Conservation (phyloP, 2,888 invertebrate genomes). For the Tridacna crocea region DNA sequence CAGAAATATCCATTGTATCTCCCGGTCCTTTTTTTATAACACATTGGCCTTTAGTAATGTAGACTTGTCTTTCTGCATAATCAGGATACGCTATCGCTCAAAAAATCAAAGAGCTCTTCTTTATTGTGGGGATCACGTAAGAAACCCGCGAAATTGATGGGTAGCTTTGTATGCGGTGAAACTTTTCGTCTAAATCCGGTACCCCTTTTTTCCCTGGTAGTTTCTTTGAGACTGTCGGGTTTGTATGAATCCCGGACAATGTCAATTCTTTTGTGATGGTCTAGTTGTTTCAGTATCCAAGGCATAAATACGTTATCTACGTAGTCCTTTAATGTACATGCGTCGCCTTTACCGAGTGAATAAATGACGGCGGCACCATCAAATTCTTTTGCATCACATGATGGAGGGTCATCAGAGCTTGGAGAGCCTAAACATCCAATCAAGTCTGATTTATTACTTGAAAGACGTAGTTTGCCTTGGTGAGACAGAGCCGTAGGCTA, state of each 20-base stretch:
- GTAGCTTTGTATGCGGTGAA: conserved; percentile 22
- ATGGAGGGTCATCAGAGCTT: neutral
- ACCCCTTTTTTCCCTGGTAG: conserved; percentile 55
- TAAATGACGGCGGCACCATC: conserved; percentile 60
- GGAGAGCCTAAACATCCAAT: conserved; percentile 15
- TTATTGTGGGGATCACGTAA: conserved; percentile 56
- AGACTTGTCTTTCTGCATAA: too few relatives aligned
- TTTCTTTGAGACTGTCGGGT: conserved; percentile 52
- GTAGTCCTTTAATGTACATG: conserved; percentile 58
- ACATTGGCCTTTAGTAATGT: neutral
- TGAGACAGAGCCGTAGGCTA: conserved; percentile 30
- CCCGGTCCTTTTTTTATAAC: conserved; percentile 3
- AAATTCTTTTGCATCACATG: conserved; percentile 33
- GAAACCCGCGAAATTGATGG: conserved; percentile 44
- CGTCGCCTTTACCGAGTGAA: conserved; percentile 31
- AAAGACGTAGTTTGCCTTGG: conserved; percentile 12
- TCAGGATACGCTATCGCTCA: conserved; percentile 6
- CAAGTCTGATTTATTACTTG: conserved; percentile 29
- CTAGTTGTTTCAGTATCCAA: conserved; percentile 47
- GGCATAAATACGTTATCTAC: conserved; percentile 34
- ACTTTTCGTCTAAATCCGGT: conserved; percentile 52
- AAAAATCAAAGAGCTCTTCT: conserved; percentile 43
- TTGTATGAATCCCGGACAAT: conserved; percentile 59
- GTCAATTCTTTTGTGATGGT: conserved; percentile 46
- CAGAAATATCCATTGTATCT: conserved; percentile 1